phyloP scores from a whole-genome alignment of 2,113 vertebrate genomes.

The Peucedramus taeniatus region DNA sequence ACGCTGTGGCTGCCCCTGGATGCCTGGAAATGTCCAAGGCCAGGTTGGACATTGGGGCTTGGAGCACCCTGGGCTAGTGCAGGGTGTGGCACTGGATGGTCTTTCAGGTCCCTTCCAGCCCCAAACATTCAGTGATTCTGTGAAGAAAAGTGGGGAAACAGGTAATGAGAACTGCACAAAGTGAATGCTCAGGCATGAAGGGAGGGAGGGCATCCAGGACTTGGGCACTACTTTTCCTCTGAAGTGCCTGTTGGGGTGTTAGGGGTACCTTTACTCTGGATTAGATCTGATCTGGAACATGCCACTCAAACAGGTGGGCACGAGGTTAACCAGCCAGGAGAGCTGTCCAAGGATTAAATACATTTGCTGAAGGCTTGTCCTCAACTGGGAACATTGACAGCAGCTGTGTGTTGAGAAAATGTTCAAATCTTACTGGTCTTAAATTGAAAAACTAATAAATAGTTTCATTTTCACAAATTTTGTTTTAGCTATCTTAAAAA shows the following conservation, averaged over 20 bases:
- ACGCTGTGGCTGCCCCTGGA: neutral
- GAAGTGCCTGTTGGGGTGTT: neutral
- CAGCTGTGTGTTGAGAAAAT: constrained; percentile 11
- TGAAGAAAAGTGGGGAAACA: neutral
- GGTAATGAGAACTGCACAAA: neutral
- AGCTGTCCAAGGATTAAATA: neutral
- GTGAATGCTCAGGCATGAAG: neutral
- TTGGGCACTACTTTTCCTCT: neutral
- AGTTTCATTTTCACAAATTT: neutral
- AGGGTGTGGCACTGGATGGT: neutral
- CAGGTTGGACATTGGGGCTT: accelerated
- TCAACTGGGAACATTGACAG: neutral
- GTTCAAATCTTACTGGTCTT: neutral
- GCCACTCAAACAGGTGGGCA: neutral
- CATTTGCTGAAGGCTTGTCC: neutral
- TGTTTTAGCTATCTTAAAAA: neutral
- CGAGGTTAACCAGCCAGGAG: constrained; percentile 7
- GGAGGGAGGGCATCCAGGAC: neutral
- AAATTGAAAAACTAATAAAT: neutral
- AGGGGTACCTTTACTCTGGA: neutral
- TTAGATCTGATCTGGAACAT: neutral
- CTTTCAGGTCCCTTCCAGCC: neutral
- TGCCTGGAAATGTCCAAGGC: neutral
- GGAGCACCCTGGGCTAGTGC: neutral
- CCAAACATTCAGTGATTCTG: neutral